phyloP scores from a whole-genome alignment of 1,140 invertebrate genomes.

The Agrilus planipennis region DNA sequence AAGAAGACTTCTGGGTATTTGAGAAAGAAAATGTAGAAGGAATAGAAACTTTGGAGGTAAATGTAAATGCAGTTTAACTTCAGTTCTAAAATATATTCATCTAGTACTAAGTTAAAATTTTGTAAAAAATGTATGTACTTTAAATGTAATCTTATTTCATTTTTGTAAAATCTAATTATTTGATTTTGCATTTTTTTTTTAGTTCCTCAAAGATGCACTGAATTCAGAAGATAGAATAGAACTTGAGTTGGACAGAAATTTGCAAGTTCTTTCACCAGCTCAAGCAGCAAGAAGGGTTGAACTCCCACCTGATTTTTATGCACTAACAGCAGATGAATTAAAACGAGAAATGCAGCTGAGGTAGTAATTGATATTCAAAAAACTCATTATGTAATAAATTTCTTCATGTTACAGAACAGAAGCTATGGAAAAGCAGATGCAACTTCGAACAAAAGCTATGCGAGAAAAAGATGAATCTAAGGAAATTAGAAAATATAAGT shows the following conservation, averaged over 20 bases:
- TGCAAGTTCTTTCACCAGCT: slow-evolving; percentile 71
- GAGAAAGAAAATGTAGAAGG: slow-evolving; percentile 40
- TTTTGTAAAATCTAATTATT: background rate
- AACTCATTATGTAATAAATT: slow-evolving; percentile 3
- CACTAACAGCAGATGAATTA: slow-evolving; percentile 65
- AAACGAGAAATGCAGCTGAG: slow-evolving; percentile 69
- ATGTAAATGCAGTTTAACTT: slow-evolving; percentile 13
- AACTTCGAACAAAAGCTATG: slow-evolving; percentile 86
- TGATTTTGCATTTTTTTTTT: slow-evolving; percentile 37
- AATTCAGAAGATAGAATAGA: slow-evolving; percentile 66
- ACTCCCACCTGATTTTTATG: slow-evolving; percentile 74
- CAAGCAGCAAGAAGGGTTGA: slow-evolving; percentile 53
- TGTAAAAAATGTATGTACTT: too few relatives aligned
- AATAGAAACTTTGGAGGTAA: slow-evolving; percentile 44
- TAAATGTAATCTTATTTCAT: too few relatives aligned
- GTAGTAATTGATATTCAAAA: slow-evolving; percentile 36
- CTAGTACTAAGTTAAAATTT: background rate
- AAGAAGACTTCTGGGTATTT: slow-evolving; percentile 55
- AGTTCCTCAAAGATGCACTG: slow-evolving; percentile 58
- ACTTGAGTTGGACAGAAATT: slow-evolving; percentile 71
- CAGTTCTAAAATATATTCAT: background rate
- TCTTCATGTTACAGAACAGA: slow-evolving; percentile 54
- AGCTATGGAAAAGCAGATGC: slow-evolving; percentile 63
- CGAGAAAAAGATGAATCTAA: slow-evolving; percentile 72
- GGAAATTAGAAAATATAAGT: slow-evolving; percentile 73